Evolutionary conservation across 2,797 vertebrate species (phyloP).

Genomic region (Tapera naevia): DNA sequence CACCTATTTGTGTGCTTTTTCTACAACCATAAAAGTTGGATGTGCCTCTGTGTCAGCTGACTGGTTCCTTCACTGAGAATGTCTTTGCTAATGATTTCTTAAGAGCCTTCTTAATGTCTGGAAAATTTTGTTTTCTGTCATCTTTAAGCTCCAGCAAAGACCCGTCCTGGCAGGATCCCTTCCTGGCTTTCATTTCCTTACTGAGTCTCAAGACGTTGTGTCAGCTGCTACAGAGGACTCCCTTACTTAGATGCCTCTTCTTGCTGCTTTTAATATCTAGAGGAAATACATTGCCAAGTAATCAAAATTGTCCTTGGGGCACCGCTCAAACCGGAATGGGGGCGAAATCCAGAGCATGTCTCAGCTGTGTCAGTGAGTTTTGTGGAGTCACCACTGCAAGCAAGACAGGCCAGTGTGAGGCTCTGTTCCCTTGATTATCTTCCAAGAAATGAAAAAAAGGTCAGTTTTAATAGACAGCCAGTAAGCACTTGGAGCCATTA

Average conservation of each 20-base stretch:
- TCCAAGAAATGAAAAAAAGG: neutral
- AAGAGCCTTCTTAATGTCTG: neutral
- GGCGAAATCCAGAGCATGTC: neutral
- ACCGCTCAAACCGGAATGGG: neutral
- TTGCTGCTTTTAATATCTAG: neutral
- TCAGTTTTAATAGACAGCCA: neutral
- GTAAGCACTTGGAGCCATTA: neutral
- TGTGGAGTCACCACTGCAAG: neutral
- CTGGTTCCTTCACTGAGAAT: neutral
- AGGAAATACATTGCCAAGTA: neutral
- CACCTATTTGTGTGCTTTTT: neutral
- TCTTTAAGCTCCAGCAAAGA: neutral
- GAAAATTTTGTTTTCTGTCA: neutral
- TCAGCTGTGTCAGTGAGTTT: neutral
- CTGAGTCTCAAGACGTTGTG: rapidly evolving
- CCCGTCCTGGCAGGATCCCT: neutral
- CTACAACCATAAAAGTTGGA: neutral
- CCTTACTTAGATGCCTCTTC: neutral
- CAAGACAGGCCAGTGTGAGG: neutral
- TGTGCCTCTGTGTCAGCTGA: neutral
- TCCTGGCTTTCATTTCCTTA: neutral
- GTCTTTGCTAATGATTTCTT: neutral
- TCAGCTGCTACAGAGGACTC: neutral
- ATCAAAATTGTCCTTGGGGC: neutral
- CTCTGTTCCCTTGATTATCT: neutral